Percentiles rank a stretch among this genome's conserved stretches.
Conservation (phyloP, 2,888 invertebrate genomes). For the Cantharis rustica region DNA sequence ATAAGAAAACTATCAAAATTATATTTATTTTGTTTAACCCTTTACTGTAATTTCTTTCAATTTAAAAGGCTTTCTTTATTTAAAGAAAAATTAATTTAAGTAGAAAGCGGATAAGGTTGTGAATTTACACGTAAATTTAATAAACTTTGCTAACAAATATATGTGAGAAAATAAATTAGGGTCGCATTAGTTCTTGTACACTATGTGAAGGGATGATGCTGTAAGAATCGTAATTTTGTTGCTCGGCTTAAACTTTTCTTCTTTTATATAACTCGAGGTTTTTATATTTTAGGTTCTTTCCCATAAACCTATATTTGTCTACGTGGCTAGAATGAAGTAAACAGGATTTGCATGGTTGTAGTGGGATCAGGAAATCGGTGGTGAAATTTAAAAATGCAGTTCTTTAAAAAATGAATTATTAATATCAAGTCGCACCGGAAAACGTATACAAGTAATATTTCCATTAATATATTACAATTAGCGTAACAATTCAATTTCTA, state of each 20-base stretch:
- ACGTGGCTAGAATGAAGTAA: conserved; percentile 19
- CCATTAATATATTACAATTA: background rate
- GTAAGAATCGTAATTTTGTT: conserved; percentile 21
- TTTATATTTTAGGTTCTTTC: conserved; percentile 15
- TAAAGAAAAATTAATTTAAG: background rate
- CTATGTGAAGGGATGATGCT: conserved; percentile 12
- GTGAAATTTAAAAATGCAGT: conserved; percentile 3
- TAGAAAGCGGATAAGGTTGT: background rate
- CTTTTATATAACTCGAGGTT: conserved; percentile 12
- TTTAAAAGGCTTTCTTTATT: background rate
- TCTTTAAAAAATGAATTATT: background rate
- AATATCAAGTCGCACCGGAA: background rate
- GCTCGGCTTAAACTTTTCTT: conserved; percentile 18
- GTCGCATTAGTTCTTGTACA: conserved; percentile 19
- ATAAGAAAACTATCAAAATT: background rate
- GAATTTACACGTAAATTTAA: conserved; percentile 17
- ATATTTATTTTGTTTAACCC: background rate
- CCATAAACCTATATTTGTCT: conserved; percentile 23
- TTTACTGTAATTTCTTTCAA: background rate
- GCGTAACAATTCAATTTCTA: background rate
- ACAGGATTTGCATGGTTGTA: conserved; percentile 18
- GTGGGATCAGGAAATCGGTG: conserved; percentile 3
- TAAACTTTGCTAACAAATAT: conserved; percentile 16
- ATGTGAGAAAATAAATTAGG: conserved; percentile 17
- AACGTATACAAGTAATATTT: background rate